These are phyloP conservation scores for Diabrotica balteata DNA, from an alignment of 2,888 invertebrate species.

Conservation along the genomic window DNA sequence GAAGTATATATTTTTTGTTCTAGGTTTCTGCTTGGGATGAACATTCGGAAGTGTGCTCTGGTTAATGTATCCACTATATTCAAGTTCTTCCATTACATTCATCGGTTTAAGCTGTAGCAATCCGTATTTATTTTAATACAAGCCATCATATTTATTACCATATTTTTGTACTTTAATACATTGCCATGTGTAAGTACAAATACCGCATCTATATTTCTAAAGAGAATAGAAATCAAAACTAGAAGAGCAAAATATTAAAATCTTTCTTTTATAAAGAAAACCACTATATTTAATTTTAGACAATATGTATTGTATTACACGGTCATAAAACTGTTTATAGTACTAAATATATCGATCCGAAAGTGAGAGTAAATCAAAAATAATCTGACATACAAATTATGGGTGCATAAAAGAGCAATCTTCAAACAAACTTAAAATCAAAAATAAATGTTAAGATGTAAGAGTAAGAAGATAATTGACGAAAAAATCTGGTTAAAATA, in stretches of 20 bases:
- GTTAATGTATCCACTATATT: slow-evolving; percentile 58
- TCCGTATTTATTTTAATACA: slow-evolving; percentile 1
- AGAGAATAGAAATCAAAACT: background rate
- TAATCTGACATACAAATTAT: too few relatives aligned
- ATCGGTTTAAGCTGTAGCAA: slow-evolving; percentile 5
- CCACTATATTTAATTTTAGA: background rate
- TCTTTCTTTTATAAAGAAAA: slow-evolving; percentile 1
- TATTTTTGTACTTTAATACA: slow-evolving; percentile 14
- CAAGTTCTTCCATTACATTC: slow-evolving; percentile 2
- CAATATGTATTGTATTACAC: too few relatives aligned
- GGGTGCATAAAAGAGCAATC: too few relatives aligned
- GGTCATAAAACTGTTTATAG: too few relatives aligned
- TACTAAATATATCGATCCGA: too few relatives aligned
- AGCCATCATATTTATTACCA: slow-evolving; percentile 8
- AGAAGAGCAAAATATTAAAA: background rate
- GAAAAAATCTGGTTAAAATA: too few relatives aligned
- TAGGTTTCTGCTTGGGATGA: slow-evolving; percentile 89
- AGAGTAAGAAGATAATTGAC: too few relatives aligned
- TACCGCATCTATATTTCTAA: background rate
- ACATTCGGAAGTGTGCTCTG: slow-evolving; percentile 84
- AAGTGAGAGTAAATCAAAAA: too few relatives aligned
- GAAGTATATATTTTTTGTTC: slow-evolving; percentile 45
- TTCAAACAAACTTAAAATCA: too few relatives aligned
- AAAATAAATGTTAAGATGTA: too few relatives aligned
- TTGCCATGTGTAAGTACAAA: background rate